A percentile compares a stretch with the other conserved stretches of the same genome.
Conservation (phyloP, 2,797 vertebrate species). For the Sus cebifrons region DNA sequence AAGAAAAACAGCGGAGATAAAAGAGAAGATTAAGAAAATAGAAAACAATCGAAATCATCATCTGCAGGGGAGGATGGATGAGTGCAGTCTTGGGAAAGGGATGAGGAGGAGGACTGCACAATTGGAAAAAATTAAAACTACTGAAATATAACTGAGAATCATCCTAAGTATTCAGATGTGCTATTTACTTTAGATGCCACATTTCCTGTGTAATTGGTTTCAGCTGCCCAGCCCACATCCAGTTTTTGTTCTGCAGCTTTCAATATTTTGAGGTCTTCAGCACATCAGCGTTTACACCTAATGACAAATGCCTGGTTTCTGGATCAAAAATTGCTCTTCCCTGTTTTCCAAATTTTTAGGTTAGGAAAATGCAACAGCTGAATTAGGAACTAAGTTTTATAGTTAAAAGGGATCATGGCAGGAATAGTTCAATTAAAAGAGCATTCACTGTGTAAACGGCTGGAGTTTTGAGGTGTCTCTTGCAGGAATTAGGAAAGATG, state of each 20-base stretch:
- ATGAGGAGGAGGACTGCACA: neutral
- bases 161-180: conserved; percentile 80
- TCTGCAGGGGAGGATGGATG: conserved; percentile 74
- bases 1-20: conserved; percentile 76
- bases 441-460: neutral
- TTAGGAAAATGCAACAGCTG: conserved; percentile 4
- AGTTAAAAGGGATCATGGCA: neutral
- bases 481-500: neutral
- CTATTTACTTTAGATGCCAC: conserved; percentile 41
- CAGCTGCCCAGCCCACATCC: conserved; percentile 75
- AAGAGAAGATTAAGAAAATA: conserved; percentile 78
- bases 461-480: neutral
- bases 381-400: neutral
- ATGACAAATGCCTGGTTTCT: neutral
- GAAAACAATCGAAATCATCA: conserved; percentile 77
- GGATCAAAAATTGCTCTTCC: neutral
- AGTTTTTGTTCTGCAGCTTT: conserved; percentile 29
- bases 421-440: neutral
- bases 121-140: conserved; percentile 81
- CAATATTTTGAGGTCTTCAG: conserved; percentile 13
- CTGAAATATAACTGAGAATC: conserved; percentile 83
- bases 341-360: neutral
- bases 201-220: conserved; percentile 77
- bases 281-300: neutral
- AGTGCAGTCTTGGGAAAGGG: conserved; percentile 33